Evolutionary conservation across 2,888 invertebrate species (phyloP), one percentile per base, ranked within the genome.

Genomic region (Meganola albula): DNA sequence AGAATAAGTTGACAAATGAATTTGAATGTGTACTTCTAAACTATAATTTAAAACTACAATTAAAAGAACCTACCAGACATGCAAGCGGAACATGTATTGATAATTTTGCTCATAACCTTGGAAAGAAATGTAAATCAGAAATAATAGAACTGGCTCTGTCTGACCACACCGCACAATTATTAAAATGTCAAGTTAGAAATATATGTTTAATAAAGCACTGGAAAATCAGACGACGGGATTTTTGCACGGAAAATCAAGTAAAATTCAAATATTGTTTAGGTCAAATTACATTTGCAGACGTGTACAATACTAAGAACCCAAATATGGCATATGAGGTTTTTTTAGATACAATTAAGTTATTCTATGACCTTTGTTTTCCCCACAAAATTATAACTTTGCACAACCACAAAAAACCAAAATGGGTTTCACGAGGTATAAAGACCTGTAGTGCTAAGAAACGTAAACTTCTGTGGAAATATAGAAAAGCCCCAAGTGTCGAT

Each of bases 301-400:
- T 45, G 8, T 51, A 42, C 12, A 10, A 9, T 6, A 28, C 31
- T 14, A 25, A 32, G 12, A 25, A 38, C 18, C 27, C 40, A 10
- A 39, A 42, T 33, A 26, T 27, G 9, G 44, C 45, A 12, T 46
- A 34, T 24, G 25, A 31, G 6, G 9, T 10, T 27, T 40, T 42
- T 6, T 8, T 29, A 2, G 28, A 42, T 9, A 20, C 10, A 10
- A 40, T 46, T 31, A 32, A 29, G 22, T 21, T 36, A 7, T 41
- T 41, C 9, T 41, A 39, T 31, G 28, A 41, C 9, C 32, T 40
- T 4, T 41, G 41, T 33, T 39, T 41, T 31, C 22, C 39, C 33
- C 11, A 27, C 7, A 14, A 21, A 36, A 22, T 5, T 13, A 11
- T 31, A 21, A 31, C 25, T 7, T 28, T 25, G 10, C 16, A 31